Evolutionary conservation across 2,888 invertebrate species (phyloP).

Genomic region (Carcina quercana): DNA sequence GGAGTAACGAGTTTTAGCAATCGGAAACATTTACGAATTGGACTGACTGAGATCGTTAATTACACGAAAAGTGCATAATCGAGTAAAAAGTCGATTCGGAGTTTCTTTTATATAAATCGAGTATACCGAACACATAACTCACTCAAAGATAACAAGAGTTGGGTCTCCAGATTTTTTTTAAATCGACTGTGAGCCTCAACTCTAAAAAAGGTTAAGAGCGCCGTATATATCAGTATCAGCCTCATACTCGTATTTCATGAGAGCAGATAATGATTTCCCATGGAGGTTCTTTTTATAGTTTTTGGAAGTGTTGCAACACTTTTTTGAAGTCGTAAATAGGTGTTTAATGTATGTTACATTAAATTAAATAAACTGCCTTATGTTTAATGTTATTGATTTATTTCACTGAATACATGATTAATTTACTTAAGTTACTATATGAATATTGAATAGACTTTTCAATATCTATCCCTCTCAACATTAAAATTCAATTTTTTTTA

Average conservation of each 20-base stretch:
- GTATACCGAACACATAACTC: conserved; percentile 28
- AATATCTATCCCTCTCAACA: no score
- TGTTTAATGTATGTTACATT: not conserved
- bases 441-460: no score
- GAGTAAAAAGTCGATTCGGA: conserved; percentile 26
- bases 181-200: conserved; percentile 26
- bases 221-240: conserved; percentile 26
- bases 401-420: no score
- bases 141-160: conserved; percentile 23
- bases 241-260: conserved; percentile 32
- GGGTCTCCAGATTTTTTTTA: not conserved
- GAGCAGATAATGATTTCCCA: conserved; percentile 34
- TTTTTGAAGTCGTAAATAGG: conserved; percentile 19
- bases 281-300: conserved; percentile 22
- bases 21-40: conserved; percentile 47
- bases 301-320: conserved; percentile 25
- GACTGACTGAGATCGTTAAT: conserved; percentile 45
- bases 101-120: conserved; percentile 23
- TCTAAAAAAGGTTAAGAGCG: conserved; percentile 35
- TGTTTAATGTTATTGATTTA: no score
- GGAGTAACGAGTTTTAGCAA: conserved; percentile 33
- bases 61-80: conserved; percentile 32
- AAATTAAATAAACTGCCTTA: not conserved
- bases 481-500: no score
- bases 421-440: no score